Evolutionary conservation across 2,888 invertebrate species (phyloP).

Genomic region (Celastrina argiolus): DNA sequence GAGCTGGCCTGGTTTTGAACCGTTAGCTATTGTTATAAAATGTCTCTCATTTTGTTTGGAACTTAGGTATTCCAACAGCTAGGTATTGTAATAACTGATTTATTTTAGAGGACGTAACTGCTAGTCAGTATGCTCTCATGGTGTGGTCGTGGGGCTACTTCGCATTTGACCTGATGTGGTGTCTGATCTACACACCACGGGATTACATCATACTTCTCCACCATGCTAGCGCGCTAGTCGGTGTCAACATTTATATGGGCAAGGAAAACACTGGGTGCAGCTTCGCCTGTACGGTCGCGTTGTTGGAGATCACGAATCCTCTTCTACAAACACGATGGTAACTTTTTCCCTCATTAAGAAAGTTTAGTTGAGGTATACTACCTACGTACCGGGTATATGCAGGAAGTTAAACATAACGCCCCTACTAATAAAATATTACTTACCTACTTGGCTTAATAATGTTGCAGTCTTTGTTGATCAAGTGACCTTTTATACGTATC

Average conservation of each 20-base stretch:
- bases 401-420: too few species aligned
- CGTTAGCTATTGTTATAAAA: too few species aligned
- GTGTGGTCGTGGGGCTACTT: slow-evolving; percentile 80
- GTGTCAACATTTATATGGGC: slow-evolving; percentile 70
- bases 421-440: too few species aligned
- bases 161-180: slow-evolving; percentile 79
- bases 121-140: slow-evolving; percentile 46
- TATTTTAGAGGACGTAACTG: slow-evolving; percentile 48
- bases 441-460: too few species aligned
- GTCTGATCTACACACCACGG: slow-evolving; percentile 70
- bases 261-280: slow-evolving; percentile 72
- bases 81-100: too few species aligned
- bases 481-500: too few species aligned
- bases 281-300: slow-evolving; percentile 73
- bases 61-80: too few species aligned
- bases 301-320: slow-evolving; percentile 80
- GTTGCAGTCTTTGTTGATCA: too few species aligned
- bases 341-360: slow-evolving; percentile 27
- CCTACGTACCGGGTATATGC: too few species aligned
- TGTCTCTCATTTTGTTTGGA: too few species aligned
- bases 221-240: slow-evolving; percentile 70
- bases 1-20: too few species aligned
- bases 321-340: slow-evolving; percentile 80
- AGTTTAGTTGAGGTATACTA: too few species aligned
- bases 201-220: slow-evolving; percentile 74